Evolutionary conservation across 2,113 vertebrate genomes (phyloP).

Genomic region (Triplophysa siluroides): DNA sequence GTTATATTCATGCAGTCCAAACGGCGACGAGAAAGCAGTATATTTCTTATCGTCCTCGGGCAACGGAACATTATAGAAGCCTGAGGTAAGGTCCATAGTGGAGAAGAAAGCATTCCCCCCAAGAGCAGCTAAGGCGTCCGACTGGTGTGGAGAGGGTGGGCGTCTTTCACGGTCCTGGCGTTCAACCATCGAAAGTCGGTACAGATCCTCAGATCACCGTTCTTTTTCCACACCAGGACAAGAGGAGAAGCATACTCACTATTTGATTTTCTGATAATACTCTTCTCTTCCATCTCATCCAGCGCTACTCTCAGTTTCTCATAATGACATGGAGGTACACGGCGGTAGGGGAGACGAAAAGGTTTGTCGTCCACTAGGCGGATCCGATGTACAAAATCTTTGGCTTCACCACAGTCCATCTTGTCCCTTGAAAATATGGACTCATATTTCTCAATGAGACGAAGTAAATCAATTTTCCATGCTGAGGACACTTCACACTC

Average conservation of each 20-base stretch:
- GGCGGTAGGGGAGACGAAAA: too few species aligned
- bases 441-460: too few species aligned
- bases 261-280: not conserved
- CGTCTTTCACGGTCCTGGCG: slow-evolving; percentile 1
- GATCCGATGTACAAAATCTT: too few species aligned
- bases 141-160: slow-evolving; percentile 32
- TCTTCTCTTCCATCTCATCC: not conserved
- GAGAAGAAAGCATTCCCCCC: too few species aligned
- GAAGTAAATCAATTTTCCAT: too few species aligned
- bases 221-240: not conserved
- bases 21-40: not conserved
- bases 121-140: slow-evolving; percentile 2
- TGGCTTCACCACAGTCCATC: too few species aligned
- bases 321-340: too few species aligned
- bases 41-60: not conserved
- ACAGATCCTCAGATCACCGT: not conserved
- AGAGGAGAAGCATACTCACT: slow-evolving; percentile 6
- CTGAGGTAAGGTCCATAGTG: too few species aligned
- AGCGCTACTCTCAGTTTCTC: too few species aligned
- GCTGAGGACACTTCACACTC: too few species aligned
- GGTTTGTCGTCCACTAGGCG: too few species aligned
- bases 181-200: slow-evolving; percentile 4
- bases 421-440: too few species aligned
- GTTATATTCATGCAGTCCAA: not conserved
- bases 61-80: not conserved